Evolutionary conservation across 1,140 invertebrate species (phyloP).

Genomic region (Drosophila tropicalis): DNA sequence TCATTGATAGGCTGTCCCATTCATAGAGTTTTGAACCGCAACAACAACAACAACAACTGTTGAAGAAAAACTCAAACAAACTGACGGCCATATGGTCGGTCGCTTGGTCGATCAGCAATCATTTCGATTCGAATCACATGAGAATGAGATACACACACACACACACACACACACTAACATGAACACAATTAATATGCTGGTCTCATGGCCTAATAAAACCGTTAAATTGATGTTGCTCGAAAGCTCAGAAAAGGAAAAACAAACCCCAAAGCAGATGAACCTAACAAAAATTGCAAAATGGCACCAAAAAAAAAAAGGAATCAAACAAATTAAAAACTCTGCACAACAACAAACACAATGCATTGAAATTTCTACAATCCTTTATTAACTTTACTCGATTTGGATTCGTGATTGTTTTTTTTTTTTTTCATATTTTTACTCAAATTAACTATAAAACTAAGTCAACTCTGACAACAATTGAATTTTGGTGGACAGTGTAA

Average conservation of each 20-base stretch:
- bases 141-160: constrained; percentile 28
- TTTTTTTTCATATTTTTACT: too few relatives aligned
- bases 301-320: background rate
- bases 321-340: background rate
- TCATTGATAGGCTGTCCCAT: constrained; percentile 55
- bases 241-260: background rate
- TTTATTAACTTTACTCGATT: too few relatives aligned
- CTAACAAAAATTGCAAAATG: background rate
- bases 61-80: constrained; percentile 35
- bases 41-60: constrained; percentile 9
- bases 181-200: constrained; percentile 34
- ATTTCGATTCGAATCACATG: constrained; percentile 31
- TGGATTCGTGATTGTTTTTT: too few relatives aligned
- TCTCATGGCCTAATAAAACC: constrained; percentile 31
- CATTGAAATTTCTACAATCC: background rate
- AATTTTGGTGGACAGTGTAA: background rate
- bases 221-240: constrained; percentile 24
- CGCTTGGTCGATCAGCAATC: constrained; percentile 1
- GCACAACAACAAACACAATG: background rate
- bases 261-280: background rate
- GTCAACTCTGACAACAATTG: too few relatives aligned
- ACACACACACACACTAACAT: background rate
- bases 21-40: constrained; percentile 35
- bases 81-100: constrained; percentile 36
- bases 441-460: too few relatives aligned